Percentiles rank a stretch among this genome's conserved stretches.
phyloP scores from a whole-genome alignment of 2,797 vertebrate genomes.

The Ptychobarbus kaznakovi region DNA sequence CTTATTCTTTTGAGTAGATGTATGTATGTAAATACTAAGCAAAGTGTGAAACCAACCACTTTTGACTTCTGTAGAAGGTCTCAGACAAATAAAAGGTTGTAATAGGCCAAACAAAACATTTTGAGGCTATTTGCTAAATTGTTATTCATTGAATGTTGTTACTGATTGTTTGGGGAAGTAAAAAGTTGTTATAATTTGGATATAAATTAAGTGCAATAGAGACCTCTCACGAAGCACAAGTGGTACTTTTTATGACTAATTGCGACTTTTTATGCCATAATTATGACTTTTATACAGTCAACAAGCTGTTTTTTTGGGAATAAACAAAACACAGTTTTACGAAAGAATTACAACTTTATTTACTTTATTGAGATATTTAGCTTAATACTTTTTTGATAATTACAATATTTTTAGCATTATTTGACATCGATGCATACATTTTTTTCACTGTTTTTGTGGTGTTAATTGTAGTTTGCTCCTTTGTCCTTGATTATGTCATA shows the following conservation, averaged over 20 bases:
- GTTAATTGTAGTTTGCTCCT: background rate
- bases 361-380: no score
- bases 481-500: background rate
- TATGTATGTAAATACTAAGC: no score
- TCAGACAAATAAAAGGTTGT: background rate
- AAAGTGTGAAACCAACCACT: background rate
- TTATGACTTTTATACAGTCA: background rate
- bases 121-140: background rate
- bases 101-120: background rate
- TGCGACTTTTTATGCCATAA: background rate
- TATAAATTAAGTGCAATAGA: background rate
- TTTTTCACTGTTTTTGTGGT: background rate
- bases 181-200: background rate
- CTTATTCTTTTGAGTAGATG: no score
- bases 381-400: background rate
- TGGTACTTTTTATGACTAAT: no score
- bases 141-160: background rate
- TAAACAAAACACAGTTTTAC: background rate
- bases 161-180: background rate
- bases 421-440: background rate
- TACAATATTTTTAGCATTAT: background rate
- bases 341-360: background rate
- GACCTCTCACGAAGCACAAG: background rate
- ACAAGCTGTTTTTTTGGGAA: background rate
- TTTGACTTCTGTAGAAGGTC: no score